Evolutionary conservation across 2,888 invertebrate species (phyloP).

Genomic region (Rosalia funebris): DNA sequence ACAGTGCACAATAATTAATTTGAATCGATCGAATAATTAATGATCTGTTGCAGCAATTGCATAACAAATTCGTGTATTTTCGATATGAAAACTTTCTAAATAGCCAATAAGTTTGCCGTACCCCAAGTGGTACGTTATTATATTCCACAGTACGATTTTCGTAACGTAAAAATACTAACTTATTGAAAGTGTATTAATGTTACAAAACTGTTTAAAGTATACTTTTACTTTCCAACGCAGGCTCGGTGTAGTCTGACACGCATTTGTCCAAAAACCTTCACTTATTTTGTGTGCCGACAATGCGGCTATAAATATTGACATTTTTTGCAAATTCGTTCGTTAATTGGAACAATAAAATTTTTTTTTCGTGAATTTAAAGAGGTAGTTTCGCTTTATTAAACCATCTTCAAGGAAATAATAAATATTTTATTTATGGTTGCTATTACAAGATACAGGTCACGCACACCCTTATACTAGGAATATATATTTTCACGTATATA

Average conservation of each 20-base stretch:
- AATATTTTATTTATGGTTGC: too few relatives aligned
- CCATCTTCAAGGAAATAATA: too few relatives aligned
- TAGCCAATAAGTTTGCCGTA: background rate
- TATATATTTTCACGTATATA: too few relatives aligned
- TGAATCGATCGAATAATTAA: too few relatives aligned
- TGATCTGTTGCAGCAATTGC: background rate
- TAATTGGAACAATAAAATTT: background rate
- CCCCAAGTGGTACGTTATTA: background rate
- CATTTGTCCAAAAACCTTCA: background rate
- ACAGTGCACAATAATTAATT: too few relatives aligned
- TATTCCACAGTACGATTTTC: background rate
- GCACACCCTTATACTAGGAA: too few relatives aligned
- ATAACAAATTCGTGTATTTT: background rate
- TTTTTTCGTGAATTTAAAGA: background rate
- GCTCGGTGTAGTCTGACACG: background rate
- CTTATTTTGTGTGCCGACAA: too few relatives aligned
- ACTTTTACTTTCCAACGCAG: background rate
- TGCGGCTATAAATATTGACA: background rate
- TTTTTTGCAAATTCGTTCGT: background rate
- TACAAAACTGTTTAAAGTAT: background rate
- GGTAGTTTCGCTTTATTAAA: too few relatives aligned
- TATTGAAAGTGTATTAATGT: background rate
- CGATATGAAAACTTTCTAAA: background rate
- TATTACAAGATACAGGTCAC: too few relatives aligned
- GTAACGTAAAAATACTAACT: background rate